Evolutionary conservation across 2,888 invertebrate genomes (phyloP).

Genomic region (Ethmia dodecea): DNA sequence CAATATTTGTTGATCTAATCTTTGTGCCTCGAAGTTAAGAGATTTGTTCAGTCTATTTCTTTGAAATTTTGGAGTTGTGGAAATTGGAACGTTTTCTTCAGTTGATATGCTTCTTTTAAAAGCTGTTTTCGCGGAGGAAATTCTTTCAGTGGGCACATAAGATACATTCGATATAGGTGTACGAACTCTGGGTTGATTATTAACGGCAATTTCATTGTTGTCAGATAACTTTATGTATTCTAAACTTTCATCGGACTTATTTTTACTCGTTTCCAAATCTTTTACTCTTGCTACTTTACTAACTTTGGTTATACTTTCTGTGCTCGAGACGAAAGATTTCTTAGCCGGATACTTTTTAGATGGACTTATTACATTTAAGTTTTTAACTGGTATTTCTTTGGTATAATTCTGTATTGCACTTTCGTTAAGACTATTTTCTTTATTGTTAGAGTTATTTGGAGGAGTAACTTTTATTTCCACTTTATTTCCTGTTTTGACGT

Average conservation of each 20-base stretch:
- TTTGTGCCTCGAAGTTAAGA: constrained; percentile 65
- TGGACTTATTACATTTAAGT: constrained; percentile 63
- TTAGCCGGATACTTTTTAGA: constrained; percentile 69
- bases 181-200: constrained; percentile 68
- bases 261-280: constrained; percentile 65
- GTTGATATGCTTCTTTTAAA: constrained; percentile 60
- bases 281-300: constrained; percentile 69
- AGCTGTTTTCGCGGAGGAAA: constrained; percentile 41
- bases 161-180: constrained; percentile 68
- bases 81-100: constrained; percentile 49
- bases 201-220: constrained; percentile 67
- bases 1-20: constrained; percentile 68
- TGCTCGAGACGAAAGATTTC: constrained; percentile 58
- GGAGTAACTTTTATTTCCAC: constrained; percentile 37
- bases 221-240: constrained; percentile 65
- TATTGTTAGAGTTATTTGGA: constrained; percentile 42
- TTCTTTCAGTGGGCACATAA: constrained; percentile 59
- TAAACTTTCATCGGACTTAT: constrained; percentile 61
- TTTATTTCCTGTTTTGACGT: constrained; percentile 32
- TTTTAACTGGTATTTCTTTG: constrained; percentile 67
- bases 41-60: constrained; percentile 71
- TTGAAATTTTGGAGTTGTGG: constrained; percentile 64
- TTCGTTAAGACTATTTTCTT: constrained; percentile 47
- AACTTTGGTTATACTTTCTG: constrained; percentile 54
- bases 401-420: constrained; percentile 68